Evolutionary conservation across 2,113 vertebrate genomes (phyloP).

Genomic region (Notiomystis cincta): DNA sequence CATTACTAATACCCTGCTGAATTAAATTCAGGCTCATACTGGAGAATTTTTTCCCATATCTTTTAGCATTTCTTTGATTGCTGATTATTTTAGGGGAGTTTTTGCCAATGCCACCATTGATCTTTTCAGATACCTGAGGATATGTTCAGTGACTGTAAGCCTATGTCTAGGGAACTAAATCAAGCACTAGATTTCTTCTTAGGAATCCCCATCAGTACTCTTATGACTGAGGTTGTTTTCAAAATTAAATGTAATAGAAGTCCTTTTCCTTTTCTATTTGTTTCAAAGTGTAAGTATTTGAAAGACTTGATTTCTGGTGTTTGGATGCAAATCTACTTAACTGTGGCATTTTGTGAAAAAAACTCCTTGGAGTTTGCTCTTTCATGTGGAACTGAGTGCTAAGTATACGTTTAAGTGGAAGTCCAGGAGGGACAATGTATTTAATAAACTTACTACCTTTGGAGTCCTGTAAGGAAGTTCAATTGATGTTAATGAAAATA

Average conservation of each 20-base stretch:
- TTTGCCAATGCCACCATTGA: background rate
- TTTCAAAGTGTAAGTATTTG: background rate
- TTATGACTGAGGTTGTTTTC: background rate
- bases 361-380: background rate
- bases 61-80: background rate
- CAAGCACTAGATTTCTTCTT: background rate
- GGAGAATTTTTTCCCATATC: background rate
- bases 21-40: background rate
- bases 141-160: background rate
- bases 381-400: background rate
- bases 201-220: background rate
- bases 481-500: slow-evolving; percentile 20
- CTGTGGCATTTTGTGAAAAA: background rate
- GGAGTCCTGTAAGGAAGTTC: background rate
- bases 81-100: background rate
- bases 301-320: background rate
- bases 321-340: background rate
- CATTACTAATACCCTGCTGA: background rate
- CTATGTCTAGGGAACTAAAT: background rate
- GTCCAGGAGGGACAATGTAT: background rate
- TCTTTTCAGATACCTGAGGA: background rate
- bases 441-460: background rate
- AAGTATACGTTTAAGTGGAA: background rate
- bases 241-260: background rate
- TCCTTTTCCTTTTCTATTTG: background rate